Evolutionary conservation across 2,888 invertebrate species (phyloP).

Genomic region (Lasioglossum morio): DNA sequence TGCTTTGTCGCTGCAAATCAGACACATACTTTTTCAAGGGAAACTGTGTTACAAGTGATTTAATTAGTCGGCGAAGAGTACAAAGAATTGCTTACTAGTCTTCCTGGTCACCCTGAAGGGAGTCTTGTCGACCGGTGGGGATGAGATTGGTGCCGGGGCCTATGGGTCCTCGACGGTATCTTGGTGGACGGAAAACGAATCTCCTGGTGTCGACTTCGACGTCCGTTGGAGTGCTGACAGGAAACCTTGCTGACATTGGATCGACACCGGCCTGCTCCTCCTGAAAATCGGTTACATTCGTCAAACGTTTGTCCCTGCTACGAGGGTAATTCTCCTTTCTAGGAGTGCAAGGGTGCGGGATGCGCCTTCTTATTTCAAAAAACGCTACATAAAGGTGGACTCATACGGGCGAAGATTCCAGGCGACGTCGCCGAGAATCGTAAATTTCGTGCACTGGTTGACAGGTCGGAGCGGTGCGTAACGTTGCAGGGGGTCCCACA

Average conservation of each 20-base stretch:
- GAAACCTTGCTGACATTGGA: slow-evolving; percentile 82
- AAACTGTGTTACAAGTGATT: not conserved
- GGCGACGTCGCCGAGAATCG: too few species aligned
- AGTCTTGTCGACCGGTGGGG: slow-evolving; percentile 81
- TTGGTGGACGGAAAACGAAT: slow-evolving; percentile 85
- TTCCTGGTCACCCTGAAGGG: slow-evolving; percentile 81
- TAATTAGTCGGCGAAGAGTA: not conserved
- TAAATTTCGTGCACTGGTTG: too few species aligned
- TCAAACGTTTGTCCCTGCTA: not conserved
- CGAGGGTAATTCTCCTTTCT: too few species aligned
- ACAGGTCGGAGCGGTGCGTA: too few species aligned
- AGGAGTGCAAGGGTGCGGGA: too few species aligned
- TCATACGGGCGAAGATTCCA: too few species aligned
- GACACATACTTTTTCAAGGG: not conserved
- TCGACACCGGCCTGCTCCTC: slow-evolving; percentile 88
- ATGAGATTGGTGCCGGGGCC: slow-evolving; percentile 78
- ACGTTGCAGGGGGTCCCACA: too few species aligned
- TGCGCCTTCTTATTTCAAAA: too few species aligned
- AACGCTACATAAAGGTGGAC: too few species aligned
- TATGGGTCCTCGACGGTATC: slow-evolving; percentile 80
- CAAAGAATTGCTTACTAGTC: slow-evolving; percentile 79
- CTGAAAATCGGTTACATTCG: slow-evolving; percentile 75
- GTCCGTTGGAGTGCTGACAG: slow-evolving; percentile 82
- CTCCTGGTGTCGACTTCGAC: slow-evolving; percentile 84
- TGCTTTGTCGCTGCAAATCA: slow-evolving; percentile 80